Evolutionary conservation across 2,113 vertebrate genomes (phyloP), one percentile per base, ranked within the genome.

Genomic region (Azemiops feae): DNA sequence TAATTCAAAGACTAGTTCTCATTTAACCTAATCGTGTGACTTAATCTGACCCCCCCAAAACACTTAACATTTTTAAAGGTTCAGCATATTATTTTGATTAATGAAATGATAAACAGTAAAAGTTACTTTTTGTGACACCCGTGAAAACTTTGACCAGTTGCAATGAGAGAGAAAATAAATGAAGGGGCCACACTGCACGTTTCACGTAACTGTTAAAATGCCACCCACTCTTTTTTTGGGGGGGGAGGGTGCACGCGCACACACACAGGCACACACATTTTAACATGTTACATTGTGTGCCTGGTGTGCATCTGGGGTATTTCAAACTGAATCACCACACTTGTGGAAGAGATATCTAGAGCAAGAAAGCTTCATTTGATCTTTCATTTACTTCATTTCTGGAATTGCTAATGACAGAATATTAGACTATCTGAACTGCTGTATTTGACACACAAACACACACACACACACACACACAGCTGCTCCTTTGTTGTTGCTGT

Each of bases 191-290:
- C 1, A 2, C 10, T 34, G 91, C 87, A 93, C 92, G 50, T 47
- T 89, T 94, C 94, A 92, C 93, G 27, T 93, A 90, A 92, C 64
- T 94, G 91, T 94, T 92, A 95, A 97, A 97, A 96, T 95, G 97
- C 97, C 97, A 98, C 97, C 97, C 97, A 57, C 97, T 98, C 95
- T 96, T 97, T 97, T 97, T 87, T 94, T 93, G 91, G 87, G 47
- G 45, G 22, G 9, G 11, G 43, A n/a, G 27, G 43, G 3, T 16
- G 10, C 47, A 3, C 11, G 0, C 4, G 45, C 45, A 47, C 45
- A 5, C 47, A 1, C 25, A 3, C 3, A 27, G 3, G 20, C 20
- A 57, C 55, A 57, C 55, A 57, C 6, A 64, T 11, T 88, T 55
- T 53, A 39, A 88, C 22, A 88, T 94, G 43, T 91, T 87, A 47